Base-by-base conservation (phyloP, 2,113 vertebrate genomes). In the Amblyopsis rosae region DNA sequence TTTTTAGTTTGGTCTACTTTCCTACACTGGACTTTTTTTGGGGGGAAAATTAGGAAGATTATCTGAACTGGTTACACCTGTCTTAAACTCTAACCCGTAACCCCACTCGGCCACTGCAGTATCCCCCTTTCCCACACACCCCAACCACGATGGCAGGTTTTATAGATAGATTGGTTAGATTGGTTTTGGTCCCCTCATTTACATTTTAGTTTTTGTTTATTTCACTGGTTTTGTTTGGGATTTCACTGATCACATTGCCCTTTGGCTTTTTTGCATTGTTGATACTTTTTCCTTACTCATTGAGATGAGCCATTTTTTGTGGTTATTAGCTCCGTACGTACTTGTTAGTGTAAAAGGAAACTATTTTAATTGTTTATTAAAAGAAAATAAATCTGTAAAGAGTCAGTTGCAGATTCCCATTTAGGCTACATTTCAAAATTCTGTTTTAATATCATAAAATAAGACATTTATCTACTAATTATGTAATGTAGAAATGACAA, bases 341-440 rank as follows among this genome's bases (percentile, higher is more conserved):
- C 80, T 59, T 93, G 88, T 92, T 87, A 76, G 80, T 75, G 72
- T 81, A 76, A 79, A 88, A 92, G 83, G 73, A 87, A 82, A 77
- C 74, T 76, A 74, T 91, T 85, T 87, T 86, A 92, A 88, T 88
- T 91, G 85, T 91, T 91, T 65, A 86, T 82, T 85, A 26, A 68
- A 68, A 89, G 87, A 78, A 88, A 74, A 84, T 86, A 79, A 87
- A 82, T 88, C 81, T 91, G 87, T 92, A 63, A 93, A 95, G 93
- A 92, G 94, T 93, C 95, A 98, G 96, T 98, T 96, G 95, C 96
- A 97, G 95, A 98, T 95, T 97, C 95, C 96, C 96, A 96, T 95
- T 88, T 96, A 98, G 96, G 96, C 96, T 98, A 96, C 96, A 98
- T 99, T 98, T 99, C 96, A 99, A 99, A 98, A 96, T 98, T 98